Evolutionary conservation across 2,113 vertebrate genomes (phyloP), one percentile per base, ranked within the genome.

Genomic region (Pipra filicauda): DNA sequence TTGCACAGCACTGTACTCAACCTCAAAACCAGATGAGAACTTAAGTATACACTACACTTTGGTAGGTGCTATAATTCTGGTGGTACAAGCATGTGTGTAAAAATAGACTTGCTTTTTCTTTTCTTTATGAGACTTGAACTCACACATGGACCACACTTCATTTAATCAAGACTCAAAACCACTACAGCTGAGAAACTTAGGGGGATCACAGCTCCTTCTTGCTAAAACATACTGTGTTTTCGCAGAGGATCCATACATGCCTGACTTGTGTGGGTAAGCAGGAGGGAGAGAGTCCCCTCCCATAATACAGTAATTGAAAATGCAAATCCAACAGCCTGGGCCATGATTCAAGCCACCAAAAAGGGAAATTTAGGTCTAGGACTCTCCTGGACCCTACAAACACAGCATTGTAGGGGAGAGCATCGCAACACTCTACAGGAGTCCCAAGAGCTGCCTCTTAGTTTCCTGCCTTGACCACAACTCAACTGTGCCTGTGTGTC

Each of bases 181-280:
- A 84, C n/a, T 39, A 41, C 65, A 81, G 48, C 37, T 15, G 28
- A 62, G 55, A 74, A 67, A 54, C 13, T 33, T 27, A 78, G 46
- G 27, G 54, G 11, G 10, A 41, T 71, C n/a, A 49, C 41, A 76
- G 44, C 31, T 80, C 61, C 14, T 16, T 84, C 61, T 59, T 75
- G 69, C 61, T 72, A 71, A 37, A 14, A n/a, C 30, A 39, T 5
- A 31, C 9, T 1, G 1, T 4, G 4, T 89, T 92, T 78, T 52
- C 7, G 6, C 31, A 33, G 41, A 43, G 23, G 30, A 85, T 35
- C 61, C n/a, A 49, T 22, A 49, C 7, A 3, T 7, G 22, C 11
- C 27, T 23, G 11, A 78, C 35, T 52, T 1, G 0, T 6, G 22
- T 18, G 59, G 61, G 23, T 48, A 67, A 89, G 9, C 2, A 0